Evolutionary conservation across 37 sponge, comb jelly and placozoan species (phyloP), one percentile per base, ranked within the genome.

Genomic region (Chondrosia reniformis): DNA sequence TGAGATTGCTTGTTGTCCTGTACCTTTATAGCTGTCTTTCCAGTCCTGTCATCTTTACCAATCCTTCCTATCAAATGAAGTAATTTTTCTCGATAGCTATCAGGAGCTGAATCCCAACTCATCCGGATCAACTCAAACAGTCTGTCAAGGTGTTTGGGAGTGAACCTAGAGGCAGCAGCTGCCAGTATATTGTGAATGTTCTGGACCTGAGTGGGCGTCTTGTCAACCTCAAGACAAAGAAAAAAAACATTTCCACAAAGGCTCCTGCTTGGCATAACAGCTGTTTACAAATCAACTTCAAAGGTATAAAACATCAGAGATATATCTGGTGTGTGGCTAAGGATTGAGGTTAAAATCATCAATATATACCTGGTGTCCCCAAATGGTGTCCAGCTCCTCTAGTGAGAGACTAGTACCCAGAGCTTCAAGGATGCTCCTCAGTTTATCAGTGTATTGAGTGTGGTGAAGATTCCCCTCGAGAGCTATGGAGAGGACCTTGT

Each of bases 381-480:
- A 95, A 34, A 95, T 93, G 40, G 81, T 77, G 42, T 80, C 73
- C 13, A 95, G 77, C 38, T 92, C 88, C 37, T 92, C 96, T 34
- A 81, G 25, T 10, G 99, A 84, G 15, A 97, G 80, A 22, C 85
- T 59, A n/a, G 83, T 40, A 3, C 93, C 96, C 19, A 97, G 59
- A 41, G 95, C 87, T 87, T 97, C 99, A 8, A 95, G 84, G 30
- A 97, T 90, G 33, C 84, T 88, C 83, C 77, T 87, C 43, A 97
- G 55, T 63, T 95, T 95, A 32, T 95, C 93, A 42, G 91, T 89
- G 75, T 97, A 97, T 76, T 97, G 99, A 1, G 88, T 71, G 45
- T 97, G 99, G 58, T 97, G 99, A 28, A 97, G 91, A 76, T 97
- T 95, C 9, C 96, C 95, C 75, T 78, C 82, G 31, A 95, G 65